These are phyloP conservation scores for Chloroceryle amazona DNA, from an alignment of 2,797 vertebrate species.

Conservation along the genomic window DNA sequence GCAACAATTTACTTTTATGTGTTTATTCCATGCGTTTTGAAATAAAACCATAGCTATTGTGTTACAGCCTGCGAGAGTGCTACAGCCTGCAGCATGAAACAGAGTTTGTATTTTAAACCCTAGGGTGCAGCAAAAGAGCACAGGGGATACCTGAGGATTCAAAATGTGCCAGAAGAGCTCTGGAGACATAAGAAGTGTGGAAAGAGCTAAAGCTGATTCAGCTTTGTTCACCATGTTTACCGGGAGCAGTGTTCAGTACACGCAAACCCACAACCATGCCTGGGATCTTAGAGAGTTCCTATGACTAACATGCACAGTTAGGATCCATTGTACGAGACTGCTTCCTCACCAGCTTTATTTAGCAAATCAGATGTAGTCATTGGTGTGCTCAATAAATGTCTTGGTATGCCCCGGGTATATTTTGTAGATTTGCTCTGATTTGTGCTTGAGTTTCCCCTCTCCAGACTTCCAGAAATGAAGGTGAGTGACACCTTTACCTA, in stretches of 20 bases:
- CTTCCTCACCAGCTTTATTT: not conserved
- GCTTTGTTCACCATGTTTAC: not conserved
- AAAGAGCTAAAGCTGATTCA: not conserved
- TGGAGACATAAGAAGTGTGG: not conserved
- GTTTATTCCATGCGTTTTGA: not conserved
- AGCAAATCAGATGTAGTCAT: not conserved
- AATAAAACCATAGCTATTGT: not conserved
- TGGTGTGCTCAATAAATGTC: not conserved
- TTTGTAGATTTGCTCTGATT: not conserved
- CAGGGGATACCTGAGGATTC: not conserved
- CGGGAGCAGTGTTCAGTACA: not conserved
- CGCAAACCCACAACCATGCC: not conserved
- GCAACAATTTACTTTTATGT: not conserved
- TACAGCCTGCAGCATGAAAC: not conserved
- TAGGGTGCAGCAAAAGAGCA: not conserved
- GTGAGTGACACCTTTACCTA: not conserved
- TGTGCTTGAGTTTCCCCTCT: not conserved
- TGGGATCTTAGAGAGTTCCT: not conserved
- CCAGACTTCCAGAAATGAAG: not conserved
- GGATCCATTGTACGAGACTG: not conserved
- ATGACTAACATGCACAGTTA: not conserved
- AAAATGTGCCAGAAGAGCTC: not conserved
- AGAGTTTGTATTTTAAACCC: not conserved
- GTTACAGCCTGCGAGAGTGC: not conserved
- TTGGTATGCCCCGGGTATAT: not conserved